phyloP scores from a whole-genome alignment of 1,140 invertebrate species.

The Sycobia sp. region DNA sequence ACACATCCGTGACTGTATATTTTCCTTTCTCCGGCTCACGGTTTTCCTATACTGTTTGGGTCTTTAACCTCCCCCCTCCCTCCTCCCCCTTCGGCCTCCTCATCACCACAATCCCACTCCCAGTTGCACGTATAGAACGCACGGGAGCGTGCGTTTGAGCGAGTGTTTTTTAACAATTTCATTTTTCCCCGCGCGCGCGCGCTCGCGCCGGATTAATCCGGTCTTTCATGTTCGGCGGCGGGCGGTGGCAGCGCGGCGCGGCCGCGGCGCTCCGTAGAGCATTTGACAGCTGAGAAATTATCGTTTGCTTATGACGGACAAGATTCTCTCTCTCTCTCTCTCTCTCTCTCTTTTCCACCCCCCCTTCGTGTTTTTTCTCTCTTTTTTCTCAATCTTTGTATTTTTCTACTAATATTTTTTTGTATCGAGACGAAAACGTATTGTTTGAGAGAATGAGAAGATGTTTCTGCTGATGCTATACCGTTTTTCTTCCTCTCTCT shows the following conservation, averaged over 20 bases:
- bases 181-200: conserved; percentile 11
- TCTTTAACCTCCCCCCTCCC: neutral
- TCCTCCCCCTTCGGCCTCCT: neutral
- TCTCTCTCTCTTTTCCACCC: neutral
- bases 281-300: conserved; percentile 34
- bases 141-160: neutral
- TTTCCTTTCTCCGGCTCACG: too few species aligned
- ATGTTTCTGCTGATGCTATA: neutral
- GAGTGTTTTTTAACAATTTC: conserved; percentile 20
- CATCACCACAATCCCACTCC: neutral
- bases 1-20: too few species aligned
- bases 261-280: neutral
- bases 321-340: conserved; percentile 3
- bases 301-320: conserved; percentile 27
- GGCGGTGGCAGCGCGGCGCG: too few species aligned
- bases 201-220: conserved; percentile 22
- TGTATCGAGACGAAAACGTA: neutral
- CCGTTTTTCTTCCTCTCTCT: neutral
- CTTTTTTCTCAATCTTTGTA: too few species aligned
- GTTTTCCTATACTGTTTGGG: too few species aligned
- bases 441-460: neutral
- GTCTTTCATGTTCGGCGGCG: conserved; percentile 22
- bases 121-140: too few species aligned
- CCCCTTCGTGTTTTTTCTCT: too few species aligned
- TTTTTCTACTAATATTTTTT: too few species aligned